Conservation (phyloP, 2,113 vertebrate species). For the Lipophrys pholis region DNA sequence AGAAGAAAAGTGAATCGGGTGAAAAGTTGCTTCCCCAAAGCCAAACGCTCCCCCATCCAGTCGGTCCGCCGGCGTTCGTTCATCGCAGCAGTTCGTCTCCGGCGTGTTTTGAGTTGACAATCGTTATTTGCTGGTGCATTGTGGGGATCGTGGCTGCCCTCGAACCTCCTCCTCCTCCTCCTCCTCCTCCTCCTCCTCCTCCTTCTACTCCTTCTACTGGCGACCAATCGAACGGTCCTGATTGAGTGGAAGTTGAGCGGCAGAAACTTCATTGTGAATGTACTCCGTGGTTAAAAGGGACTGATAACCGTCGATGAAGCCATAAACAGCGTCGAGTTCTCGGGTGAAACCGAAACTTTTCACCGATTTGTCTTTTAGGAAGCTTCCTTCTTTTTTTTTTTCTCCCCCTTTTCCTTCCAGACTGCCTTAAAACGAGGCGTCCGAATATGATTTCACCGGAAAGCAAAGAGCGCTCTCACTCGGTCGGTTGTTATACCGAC, state of each 20-base stretch:
- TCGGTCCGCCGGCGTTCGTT: constrained; percentile 15
- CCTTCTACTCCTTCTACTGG: no score
- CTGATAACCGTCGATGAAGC: constrained; percentile 33
- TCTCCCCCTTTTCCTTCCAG: background rate
- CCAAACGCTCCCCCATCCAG: constrained; percentile 18
- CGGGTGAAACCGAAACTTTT: background rate
- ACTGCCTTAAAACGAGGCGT: constrained; percentile 13
- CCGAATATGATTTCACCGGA: no score
- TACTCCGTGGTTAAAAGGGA: constrained; percentile 25
- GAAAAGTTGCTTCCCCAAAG: constrained; percentile 36
- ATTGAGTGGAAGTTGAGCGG: background rate
- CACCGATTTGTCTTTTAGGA: no score
- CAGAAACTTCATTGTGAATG: constrained; percentile 42
- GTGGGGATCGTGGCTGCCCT: constrained; percentile 14
- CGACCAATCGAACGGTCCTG: no score
- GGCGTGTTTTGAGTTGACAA: constrained; percentile 60
- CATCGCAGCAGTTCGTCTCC: constrained; percentile 45
- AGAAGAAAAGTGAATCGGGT: background rate
- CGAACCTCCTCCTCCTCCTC: background rate
- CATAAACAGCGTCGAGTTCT: constrained; percentile 38
- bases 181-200: no score
- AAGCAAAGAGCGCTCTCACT: no score
- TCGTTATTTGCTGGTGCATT: constrained; percentile 36
- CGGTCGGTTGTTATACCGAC: no score
- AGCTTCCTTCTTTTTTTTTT: background rate